phyloP scores from a whole-genome alignment of 2,797 vertebrate genomes.

The Sciurus carolinensis region DNA sequence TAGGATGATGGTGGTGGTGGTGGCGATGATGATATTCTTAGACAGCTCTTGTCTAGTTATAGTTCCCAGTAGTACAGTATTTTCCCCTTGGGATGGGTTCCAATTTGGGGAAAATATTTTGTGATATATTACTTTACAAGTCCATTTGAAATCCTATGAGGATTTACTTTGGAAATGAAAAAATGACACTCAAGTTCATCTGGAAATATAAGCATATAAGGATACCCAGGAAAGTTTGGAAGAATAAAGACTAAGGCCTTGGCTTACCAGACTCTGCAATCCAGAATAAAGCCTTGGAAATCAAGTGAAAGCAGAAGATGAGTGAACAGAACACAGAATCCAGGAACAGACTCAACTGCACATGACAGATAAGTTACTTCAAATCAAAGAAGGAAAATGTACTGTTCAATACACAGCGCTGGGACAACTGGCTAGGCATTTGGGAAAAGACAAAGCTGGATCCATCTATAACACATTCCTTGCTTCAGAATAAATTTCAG shows the following conservation, averaged over 20 bases:
- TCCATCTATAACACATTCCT: not conserved
- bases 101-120: not conserved
- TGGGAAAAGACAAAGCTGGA: not conserved
- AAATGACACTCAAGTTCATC: not conserved
- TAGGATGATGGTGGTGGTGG: too few species aligned
- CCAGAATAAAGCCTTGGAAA: not conserved
- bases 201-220: slow-evolving; percentile 11
- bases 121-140: not conserved
- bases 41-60: not conserved
- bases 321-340: not conserved
- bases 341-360: not conserved
- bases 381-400: not conserved
- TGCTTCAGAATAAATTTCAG: slow-evolving; percentile 47
- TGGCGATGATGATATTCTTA: not conserved
- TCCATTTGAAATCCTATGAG: not conserved
- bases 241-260: not conserved
- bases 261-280: not conserved
- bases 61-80: not conserved
- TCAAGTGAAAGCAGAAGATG: not conserved
- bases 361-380: not conserved
- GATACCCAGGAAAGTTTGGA: slow-evolving; percentile 24
- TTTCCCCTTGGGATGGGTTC: not conserved
- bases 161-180: slow-evolving; percentile 4
- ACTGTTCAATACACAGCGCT: not conserved
- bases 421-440: not conserved